A percentile compares a stretch with the other conserved stretches of the same genome.
These are phyloP conservation scores for Vombatus ursinus DNA, from an alignment of 2,113 vertebrate species.

Conservation along the genomic window DNA sequence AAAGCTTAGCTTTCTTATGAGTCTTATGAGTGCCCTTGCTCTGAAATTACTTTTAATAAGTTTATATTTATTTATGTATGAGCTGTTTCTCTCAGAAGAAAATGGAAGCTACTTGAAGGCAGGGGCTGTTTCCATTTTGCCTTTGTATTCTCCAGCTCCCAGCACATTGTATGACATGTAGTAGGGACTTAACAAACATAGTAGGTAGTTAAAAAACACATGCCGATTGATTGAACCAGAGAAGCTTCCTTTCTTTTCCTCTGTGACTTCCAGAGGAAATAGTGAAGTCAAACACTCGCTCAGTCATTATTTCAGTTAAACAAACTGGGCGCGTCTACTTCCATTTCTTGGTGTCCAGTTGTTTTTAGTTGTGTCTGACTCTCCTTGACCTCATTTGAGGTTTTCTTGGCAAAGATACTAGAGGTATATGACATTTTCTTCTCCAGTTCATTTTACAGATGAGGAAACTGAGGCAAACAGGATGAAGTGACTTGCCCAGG, in stretches of 20 bases:
- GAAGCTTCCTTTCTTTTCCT: not conserved
- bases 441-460: no score
- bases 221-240: not conserved
- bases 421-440: no score
- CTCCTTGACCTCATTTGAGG: no score
- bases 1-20: not conserved
- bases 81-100: not conserved
- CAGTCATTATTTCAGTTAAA: not conserved
- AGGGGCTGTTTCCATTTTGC: not conserved
- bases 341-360: not conserved
- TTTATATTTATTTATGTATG: not conserved
- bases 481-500: no score
- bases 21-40: not conserved
- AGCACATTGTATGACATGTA: not conserved
- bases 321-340: not conserved
- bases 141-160: not conserved
- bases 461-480: no score
- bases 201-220: not conserved
- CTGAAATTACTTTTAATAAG: not conserved
- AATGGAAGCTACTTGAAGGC: not conserved
- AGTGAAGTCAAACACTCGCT: not conserved
- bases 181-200: not conserved
- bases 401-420: no score
- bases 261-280: not conserved
- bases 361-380: no score